A percentile compares a stretch with the other conserved stretches of the same genome.
Conservation (phyloP, 2,888 invertebrate species). For the Amphipoea lucens region DNA sequence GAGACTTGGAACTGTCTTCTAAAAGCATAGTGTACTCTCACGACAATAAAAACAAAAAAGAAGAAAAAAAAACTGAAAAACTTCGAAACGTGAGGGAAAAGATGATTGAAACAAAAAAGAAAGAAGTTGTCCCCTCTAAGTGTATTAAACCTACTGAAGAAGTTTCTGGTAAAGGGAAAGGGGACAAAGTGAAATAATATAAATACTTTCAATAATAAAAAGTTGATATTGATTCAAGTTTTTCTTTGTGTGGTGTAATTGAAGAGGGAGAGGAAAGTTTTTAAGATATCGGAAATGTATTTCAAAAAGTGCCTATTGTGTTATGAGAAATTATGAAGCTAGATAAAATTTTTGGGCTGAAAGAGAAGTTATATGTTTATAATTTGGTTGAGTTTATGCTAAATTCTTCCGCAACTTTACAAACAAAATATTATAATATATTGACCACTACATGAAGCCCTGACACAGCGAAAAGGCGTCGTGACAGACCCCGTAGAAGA, state of each 20-base stretch:
- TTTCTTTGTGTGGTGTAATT: conserved; percentile 65
- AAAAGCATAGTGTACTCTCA: conserved; percentile 75
- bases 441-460: too few relatives aligned
- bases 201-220: conserved; percentile 90
- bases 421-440: neutral
- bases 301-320: neutral
- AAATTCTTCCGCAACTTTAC: neutral
- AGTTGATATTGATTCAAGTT: conserved; percentile 81
- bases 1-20: conserved; percentile 67
- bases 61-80: conserved; percentile 50
- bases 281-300: neutral
- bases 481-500: too few relatives aligned
- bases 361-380: neutral
- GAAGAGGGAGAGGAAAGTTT: conserved; percentile 41
- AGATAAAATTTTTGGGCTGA: conserved; percentile 22
- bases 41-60: conserved; percentile 73
- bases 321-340: neutral
- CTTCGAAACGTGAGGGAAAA: conserved; percentile 76
- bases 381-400: neutral
- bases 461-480: too few relatives aligned
- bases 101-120: conserved; percentile 87
- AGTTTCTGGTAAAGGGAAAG: conserved; percentile 84
- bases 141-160: conserved; percentile 86
- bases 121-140: conserved; percentile 84
- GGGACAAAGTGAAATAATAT: conserved; percentile 88